A percentile compares a stretch with the other conserved stretches of the same genome.
Evolutionary conservation across 1,140 invertebrate species (phyloP).

Genomic region (Magallana gigas): DNA sequence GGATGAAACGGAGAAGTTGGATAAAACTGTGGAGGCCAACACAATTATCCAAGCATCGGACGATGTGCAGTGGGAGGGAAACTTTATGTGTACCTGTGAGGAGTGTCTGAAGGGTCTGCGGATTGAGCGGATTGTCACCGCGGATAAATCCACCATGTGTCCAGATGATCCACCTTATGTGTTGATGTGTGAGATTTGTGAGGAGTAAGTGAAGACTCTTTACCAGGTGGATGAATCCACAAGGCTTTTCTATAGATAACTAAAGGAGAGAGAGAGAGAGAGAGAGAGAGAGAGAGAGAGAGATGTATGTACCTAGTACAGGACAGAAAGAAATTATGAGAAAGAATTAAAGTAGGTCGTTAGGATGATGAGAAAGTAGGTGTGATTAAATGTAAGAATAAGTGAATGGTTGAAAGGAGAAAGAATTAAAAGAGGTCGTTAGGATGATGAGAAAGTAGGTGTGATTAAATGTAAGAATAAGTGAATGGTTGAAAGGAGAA

Average conservation of each 20-base stretch:
- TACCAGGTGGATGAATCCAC: not conserved
- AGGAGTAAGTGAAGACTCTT: slow-evolving; percentile 46
- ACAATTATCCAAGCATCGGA: not conserved
- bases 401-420: no score
- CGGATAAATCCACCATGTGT: slow-evolving; percentile 56
- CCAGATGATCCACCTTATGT: slow-evolving; percentile 57
- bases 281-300: slow-evolving; percentile 38
- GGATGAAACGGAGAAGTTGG: not conserved
- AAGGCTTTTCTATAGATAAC: not conserved
- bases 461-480: no score
- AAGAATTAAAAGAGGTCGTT: no score
- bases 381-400: no score
- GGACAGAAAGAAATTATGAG: no score
- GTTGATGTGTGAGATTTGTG: slow-evolving; percentile 58
- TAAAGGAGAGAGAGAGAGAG: slow-evolving; percentile 43
- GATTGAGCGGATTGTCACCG: slow-evolving; percentile 49
- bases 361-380: no score
- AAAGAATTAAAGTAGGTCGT: no score
- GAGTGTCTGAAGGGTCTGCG: slow-evolving; percentile 53
- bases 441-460: no score
- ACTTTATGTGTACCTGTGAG: slow-evolving; percentile 47
- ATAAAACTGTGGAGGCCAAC: not conserved
- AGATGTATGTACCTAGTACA: not conserved
- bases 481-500: no score
- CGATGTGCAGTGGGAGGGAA: slow-evolving; percentile 22